phyloP scores from a whole-genome alignment of 2,888 invertebrate genomes.

The Catonia carolina region DNA sequence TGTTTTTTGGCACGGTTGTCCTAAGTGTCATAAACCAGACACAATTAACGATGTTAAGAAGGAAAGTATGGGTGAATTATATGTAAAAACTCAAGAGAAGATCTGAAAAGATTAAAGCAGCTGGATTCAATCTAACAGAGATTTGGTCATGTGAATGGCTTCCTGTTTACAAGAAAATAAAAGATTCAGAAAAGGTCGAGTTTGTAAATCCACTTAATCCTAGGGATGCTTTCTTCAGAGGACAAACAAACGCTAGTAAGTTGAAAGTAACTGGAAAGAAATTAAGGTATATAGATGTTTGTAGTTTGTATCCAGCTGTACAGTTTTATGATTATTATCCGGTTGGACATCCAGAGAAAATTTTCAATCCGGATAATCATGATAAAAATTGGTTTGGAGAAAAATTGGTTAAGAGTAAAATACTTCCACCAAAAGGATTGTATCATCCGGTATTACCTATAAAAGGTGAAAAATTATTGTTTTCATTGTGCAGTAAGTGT shows the following conservation, averaged over 20 bases:
- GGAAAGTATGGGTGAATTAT: too few species aligned
- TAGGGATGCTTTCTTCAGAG: slow-evolving; percentile 31
- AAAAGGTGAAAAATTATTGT: slow-evolving; percentile 20
- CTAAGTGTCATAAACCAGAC: too few species aligned
- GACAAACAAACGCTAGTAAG: slow-evolving; percentile 31
- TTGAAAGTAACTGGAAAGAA: slow-evolving; percentile 28
- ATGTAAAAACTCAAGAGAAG: too few species aligned
- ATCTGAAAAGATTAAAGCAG: too few species aligned
- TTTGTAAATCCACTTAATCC: slow-evolving; percentile 25
- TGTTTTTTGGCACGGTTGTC: background rate
- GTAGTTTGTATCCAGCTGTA: slow-evolving; percentile 31
- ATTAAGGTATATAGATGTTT: slow-evolving; percentile 32
- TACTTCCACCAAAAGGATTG: slow-evolving; percentile 28
- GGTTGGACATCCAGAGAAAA: slow-evolving; percentile 31
- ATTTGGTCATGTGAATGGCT: background rate
- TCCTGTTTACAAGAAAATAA: too few species aligned
- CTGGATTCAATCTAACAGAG: too few species aligned
- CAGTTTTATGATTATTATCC: slow-evolving; percentile 32
- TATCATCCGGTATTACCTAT: slow-evolving; percentile 27
- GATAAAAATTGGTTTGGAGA: slow-evolving; percentile 33
- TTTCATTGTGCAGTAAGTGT: slow-evolving; percentile 18
- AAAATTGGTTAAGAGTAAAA: slow-evolving; percentile 32
- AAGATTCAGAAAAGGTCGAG: too few species aligned
- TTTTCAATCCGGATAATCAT: slow-evolving; percentile 28
- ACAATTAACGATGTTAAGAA: too few species aligned